Evolutionary conservation across 2,888 invertebrate genomes (phyloP).

Genomic region (Xanthia togata): DNA sequence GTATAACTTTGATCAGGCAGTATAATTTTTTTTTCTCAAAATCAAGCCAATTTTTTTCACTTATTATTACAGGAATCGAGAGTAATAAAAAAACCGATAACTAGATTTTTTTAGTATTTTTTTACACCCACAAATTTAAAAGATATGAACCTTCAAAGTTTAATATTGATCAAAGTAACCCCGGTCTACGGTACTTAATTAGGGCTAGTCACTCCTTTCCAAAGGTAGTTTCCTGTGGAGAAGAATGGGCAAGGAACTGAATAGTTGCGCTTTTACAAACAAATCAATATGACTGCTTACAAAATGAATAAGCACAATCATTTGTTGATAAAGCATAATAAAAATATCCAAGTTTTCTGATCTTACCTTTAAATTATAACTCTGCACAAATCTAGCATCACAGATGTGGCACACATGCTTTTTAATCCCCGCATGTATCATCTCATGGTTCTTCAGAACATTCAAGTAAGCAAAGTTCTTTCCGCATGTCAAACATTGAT

Average conservation of each 20-base stretch:
- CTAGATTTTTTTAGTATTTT: too few species aligned
- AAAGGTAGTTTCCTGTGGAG: background rate
- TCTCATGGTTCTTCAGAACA: slow-evolving; percentile 93
- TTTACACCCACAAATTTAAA: too few species aligned
- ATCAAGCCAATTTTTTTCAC: too few species aligned
- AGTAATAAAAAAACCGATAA: too few species aligned
- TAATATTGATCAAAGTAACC: too few species aligned
- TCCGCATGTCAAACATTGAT: slow-evolving; percentile 91
- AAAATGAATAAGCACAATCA: background rate
- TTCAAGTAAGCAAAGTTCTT: slow-evolving; percentile 92
- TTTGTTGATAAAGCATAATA: background rate
- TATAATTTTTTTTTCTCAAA: too few species aligned
- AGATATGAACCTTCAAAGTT: too few species aligned
- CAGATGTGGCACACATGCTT: slow-evolving; percentile 93
- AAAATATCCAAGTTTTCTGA: background rate
- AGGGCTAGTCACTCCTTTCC: background rate
- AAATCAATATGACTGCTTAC: too few species aligned
- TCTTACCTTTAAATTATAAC: slow-evolving; percentile 85
- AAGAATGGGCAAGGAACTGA: background rate
- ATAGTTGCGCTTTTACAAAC: background rate
- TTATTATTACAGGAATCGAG: too few species aligned
- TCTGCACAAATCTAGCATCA: slow-evolving; percentile 89
- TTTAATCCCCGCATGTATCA: slow-evolving; percentile 93
- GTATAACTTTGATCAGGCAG: too few species aligned
- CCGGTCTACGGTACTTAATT: too few species aligned